A percentile compares a stretch with the other conserved stretches of the same genome.
These are phyloP conservation scores for Temnothorax unifasciatus DNA, from an alignment of 2,888 invertebrate genomes.

Conservation along the genomic window DNA sequence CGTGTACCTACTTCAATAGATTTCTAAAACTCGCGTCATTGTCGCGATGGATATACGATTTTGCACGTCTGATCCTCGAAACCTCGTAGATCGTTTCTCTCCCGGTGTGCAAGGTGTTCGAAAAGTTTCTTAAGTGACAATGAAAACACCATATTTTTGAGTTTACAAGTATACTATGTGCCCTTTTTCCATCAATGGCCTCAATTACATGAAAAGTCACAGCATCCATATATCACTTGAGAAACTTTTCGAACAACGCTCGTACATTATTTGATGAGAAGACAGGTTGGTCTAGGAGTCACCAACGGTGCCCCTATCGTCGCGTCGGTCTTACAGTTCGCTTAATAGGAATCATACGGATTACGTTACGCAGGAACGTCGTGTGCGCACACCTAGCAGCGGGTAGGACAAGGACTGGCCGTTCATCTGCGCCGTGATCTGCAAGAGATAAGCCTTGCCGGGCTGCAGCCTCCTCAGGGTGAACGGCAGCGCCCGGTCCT, in stretches of 20 bases:
- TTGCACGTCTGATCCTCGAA: background rate
- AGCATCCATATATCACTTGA: too few relatives aligned
- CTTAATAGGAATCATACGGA: slow-evolving; percentile 47
- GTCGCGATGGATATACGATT: background rate
- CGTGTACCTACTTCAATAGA: background rate
- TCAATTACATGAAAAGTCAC: too few relatives aligned
- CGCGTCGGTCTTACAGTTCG: slow-evolving; percentile 49
- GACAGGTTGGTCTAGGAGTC: background rate
- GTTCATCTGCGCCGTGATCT: slow-evolving; percentile 81
- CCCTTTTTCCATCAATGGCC: too few relatives aligned
- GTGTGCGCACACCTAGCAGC: slow-evolving; percentile 79
- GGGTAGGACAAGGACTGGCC: slow-evolving; percentile 82
- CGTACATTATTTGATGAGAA: slow-evolving; percentile 11
- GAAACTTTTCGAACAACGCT: too few relatives aligned
- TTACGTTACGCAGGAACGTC: slow-evolving; percentile 77
- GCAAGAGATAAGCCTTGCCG: slow-evolving; percentile 80
- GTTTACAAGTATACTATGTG: too few relatives aligned
- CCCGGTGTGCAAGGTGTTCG: too few relatives aligned
- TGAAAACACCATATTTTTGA: too few relatives aligned
- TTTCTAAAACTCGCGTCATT: background rate
- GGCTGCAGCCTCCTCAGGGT: slow-evolving; percentile 80
- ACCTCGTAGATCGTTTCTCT: background rate
- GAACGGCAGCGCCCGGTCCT: slow-evolving; percentile 78
- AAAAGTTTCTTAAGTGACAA: too few relatives aligned
- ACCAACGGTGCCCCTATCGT: slow-evolving; percentile 3